Conservation (phyloP, 2,113 vertebrate genomes). For the Oreochromis tanganicae region DNA sequence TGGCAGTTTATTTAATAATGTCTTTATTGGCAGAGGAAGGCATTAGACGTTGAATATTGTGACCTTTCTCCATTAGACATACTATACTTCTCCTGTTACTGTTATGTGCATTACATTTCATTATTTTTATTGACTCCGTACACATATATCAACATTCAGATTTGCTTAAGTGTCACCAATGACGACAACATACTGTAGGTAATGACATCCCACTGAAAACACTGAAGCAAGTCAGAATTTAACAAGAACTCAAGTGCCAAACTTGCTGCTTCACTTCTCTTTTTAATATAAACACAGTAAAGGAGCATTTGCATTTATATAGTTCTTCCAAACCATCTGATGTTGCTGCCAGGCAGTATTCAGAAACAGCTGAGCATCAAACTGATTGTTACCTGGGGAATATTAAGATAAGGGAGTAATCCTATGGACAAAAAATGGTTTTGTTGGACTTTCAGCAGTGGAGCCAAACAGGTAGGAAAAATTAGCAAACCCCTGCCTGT, state of each 20-base stretch:
- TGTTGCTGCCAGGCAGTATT: slow-evolving; percentile 44
- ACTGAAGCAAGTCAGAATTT: slow-evolving; percentile 49
- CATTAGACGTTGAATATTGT: slow-evolving; percentile 15
- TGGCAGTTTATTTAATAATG: slow-evolving; percentile 7
- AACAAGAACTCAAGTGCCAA: slow-evolving; percentile 51
- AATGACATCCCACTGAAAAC: slow-evolving; percentile 43
- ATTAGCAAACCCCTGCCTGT: slow-evolving; percentile 37
- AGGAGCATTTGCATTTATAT: slow-evolving; percentile 79
- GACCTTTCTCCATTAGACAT: slow-evolving; percentile 19
- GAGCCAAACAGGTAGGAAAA: slow-evolving; percentile 41
- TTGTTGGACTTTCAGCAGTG: slow-evolving; percentile 47
- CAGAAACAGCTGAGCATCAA: slow-evolving; percentile 59
- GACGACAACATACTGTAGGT: slow-evolving; percentile 34
- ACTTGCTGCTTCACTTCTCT: slow-evolving; percentile 28
- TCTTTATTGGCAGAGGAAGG: slow-evolving; percentile 2
- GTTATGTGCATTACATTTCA: slow-evolving; percentile 25
- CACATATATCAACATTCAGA: slow-evolving; percentile 31
- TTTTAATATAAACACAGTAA: slow-evolving; percentile 76
- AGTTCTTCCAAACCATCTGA: slow-evolving; percentile 60
- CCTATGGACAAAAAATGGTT: slow-evolving; percentile 62
- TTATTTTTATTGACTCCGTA: slow-evolving; percentile 36
- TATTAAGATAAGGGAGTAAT: slow-evolving; percentile 76
- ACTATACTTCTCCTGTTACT: neutral
- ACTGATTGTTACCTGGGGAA: slow-evolving; percentile 73
- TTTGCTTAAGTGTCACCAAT: slow-evolving; percentile 20